A percentile compares a stretch with the other conserved stretches of the same genome.
Conservation (phyloP, 2,888 invertebrate genomes). For the Drosophila seclusa region DNA sequence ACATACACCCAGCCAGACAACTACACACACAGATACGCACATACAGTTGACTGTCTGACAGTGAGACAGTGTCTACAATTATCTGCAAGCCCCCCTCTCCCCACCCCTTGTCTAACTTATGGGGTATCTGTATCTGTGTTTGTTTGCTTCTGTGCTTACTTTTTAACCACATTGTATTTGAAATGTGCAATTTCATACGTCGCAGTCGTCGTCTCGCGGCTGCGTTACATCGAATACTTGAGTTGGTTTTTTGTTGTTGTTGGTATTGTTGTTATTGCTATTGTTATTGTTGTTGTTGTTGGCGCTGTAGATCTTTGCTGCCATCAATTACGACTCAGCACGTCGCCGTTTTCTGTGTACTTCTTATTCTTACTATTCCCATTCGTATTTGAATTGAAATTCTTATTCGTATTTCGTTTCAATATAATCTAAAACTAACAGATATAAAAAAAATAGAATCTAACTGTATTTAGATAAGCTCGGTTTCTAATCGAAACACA, state of each 20-base stretch:
- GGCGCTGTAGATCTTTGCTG: slow-evolving; percentile 60
- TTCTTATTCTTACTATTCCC: slow-evolving; percentile 14
- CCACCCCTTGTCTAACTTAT: background rate
- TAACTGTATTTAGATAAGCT: background rate
- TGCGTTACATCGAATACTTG: slow-evolving; percentile 48
- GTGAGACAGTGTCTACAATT: slow-evolving; percentile 54
- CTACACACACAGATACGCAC: slow-evolving; percentile 10
- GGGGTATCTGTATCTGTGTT: slow-evolving; percentile 43
- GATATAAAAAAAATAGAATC: background rate
- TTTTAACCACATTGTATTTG: slow-evolving; percentile 79
- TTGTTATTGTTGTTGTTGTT: slow-evolving; percentile 30
- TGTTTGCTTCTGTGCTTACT: slow-evolving; percentile 66
- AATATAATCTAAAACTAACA: background rate
- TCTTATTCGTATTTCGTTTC: background rate
- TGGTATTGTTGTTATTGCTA: slow-evolving; percentile 21
- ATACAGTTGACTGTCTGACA: slow-evolving; percentile 30
- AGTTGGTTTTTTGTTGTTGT: slow-evolving; percentile 22
- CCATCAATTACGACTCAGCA: slow-evolving; percentile 69
- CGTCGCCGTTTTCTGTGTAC: slow-evolving; percentile 16
- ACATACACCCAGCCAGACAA: slow-evolving; percentile 6
- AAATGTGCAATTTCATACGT: slow-evolving; percentile 79
- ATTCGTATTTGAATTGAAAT: slow-evolving; percentile 15
- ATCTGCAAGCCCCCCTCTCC: slow-evolving; percentile 43
- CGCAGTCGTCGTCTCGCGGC: slow-evolving; percentile 21
- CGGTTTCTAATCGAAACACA: background rate